Evolutionary conservation across 2,888 invertebrate species (phyloP), one percentile per base, ranked within the genome.

Genomic region (Nomada fucata): DNA sequence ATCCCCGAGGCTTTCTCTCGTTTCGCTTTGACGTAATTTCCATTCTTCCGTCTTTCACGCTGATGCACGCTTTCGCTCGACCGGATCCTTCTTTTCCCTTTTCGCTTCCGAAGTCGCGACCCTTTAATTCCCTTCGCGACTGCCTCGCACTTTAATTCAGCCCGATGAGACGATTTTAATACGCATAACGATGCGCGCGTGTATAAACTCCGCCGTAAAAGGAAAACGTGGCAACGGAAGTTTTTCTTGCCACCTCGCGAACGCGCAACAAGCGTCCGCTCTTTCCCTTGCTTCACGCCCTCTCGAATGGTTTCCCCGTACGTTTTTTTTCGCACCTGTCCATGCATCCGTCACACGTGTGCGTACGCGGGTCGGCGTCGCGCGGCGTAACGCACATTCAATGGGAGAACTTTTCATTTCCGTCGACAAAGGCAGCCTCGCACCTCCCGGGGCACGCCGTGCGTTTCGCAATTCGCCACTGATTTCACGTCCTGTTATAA

Each of bases 401-500:
- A 79, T 84, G 83, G 76, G 79, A 83, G 84, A 87, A 88, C 79
- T 88, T 88, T 89, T 89, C 86, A 84, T 84, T 82, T 79, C 57
- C 73, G 42, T 69, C 50, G 82, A 89, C 89, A 86, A 87, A 89
- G 79, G 83, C 71, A 53, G 80, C 70, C 75, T 23, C 23, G 1
- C 23, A 0, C 23, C 23, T 1, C 23, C 23, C 23, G 23, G 86
- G 80, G 76, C 83, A 3, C 70, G 55, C 69, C 65, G 74, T 70
- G 78, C 55, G 87, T 87, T 88, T 89, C 88, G n/a, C n/a, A 87
- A 89, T 87, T 86, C 79, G 79, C 83, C 78, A 72, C 78, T 89
- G 88, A 88, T 89, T 89, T 89, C 82, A 82, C 89, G 76, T 76
- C 57, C 89, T 73, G 87, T 86, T 86, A 83, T 82, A 87, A 79